Percentiles rank a stretch among this genome's conserved stretches.
phyloP scores from a whole-genome alignment of 2,888 invertebrate genomes.

The Pachycephus smyrnensis region DNA sequence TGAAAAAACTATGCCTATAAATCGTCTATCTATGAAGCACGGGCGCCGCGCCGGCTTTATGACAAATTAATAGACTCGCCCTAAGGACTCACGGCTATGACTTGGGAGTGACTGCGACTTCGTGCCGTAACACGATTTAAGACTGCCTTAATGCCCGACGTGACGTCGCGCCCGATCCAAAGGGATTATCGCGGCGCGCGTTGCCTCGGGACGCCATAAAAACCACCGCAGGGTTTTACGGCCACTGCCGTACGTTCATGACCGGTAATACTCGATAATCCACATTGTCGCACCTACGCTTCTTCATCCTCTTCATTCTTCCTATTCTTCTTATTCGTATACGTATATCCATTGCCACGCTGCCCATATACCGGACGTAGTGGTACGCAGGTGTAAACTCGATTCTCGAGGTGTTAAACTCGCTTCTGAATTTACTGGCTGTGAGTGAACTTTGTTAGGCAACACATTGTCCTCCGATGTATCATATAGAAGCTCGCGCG shows the following conservation, averaged over 20 bases:
- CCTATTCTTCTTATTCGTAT: background rate
- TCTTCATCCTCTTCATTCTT: background rate
- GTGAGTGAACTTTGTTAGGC: background rate
- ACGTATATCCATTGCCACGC: background rate
- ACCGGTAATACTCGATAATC: constrained; percentile 40
- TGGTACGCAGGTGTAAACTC: background rate
- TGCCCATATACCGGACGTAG: background rate
- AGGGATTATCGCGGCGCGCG: constrained; percentile 35
- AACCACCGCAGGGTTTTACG: constrained; percentile 32
- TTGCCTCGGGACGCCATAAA: constrained; percentile 31
- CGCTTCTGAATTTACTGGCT: background rate
- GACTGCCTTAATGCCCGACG: constrained; percentile 28
- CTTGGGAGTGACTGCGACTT: constrained; percentile 3
- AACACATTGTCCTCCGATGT: background rate
- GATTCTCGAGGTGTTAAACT: background rate
- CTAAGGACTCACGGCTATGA: constrained; percentile 1
- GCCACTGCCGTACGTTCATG: constrained; percentile 28
- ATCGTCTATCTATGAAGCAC: constrained; percentile 17
- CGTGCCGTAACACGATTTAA: constrained; percentile 24
- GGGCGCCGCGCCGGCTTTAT: constrained; percentile 24
- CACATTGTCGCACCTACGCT: constrained; percentile 29
- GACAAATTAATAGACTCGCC: constrained; percentile 38
- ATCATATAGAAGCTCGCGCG: background rate
- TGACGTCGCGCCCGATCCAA: constrained; percentile 29
- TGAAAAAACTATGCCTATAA: background rate